Percentiles rank a stretch among this genome's conserved stretches.
Conservation (phyloP, 2,797 vertebrate species). For the Oreortyx pictus region DNA sequence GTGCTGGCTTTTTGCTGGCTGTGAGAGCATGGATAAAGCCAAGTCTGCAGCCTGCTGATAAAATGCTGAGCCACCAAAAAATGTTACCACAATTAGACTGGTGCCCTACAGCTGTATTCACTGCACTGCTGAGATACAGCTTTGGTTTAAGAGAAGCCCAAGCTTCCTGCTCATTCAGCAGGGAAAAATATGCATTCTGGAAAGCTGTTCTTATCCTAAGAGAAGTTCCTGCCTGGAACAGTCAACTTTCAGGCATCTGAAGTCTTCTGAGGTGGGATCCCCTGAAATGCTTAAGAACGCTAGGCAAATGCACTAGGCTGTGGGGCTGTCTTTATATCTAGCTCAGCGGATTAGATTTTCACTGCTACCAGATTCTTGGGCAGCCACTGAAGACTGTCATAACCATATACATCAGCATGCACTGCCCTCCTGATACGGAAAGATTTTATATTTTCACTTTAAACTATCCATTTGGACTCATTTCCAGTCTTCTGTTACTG, state of each 20-base stretch:
- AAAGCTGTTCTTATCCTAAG: not conserved
- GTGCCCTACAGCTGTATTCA: not conserved
- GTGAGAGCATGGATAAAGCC: not conserved
- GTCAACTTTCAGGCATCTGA: not conserved
- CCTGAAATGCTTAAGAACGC: not conserved
- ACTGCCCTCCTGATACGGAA: not conserved
- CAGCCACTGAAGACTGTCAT: not conserved
- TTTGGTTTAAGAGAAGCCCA: not conserved
- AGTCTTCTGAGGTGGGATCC: not conserved
- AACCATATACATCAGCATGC: not conserved
- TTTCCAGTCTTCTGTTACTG: not conserved
- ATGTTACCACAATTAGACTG: not conserved
- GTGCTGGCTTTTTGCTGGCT: not conserved
- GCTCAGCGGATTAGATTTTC: not conserved
- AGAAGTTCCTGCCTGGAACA: not conserved
- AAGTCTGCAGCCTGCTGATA: not conserved
- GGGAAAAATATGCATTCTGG: not conserved
- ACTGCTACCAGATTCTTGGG: not conserved
- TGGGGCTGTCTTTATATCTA: not conserved
- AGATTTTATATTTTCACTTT: not conserved
- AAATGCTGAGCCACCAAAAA: not conserved
- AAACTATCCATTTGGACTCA: not conserved
- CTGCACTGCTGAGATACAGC: not conserved
- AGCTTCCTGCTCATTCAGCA: not conserved
- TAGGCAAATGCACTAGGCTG: not conserved